A percentile compares a stretch with the other conserved stretches of the same genome.
Evolutionary conservation across 2,113 vertebrate genomes (phyloP).

Genomic region (Tetraodon nigroviridis): DNA sequence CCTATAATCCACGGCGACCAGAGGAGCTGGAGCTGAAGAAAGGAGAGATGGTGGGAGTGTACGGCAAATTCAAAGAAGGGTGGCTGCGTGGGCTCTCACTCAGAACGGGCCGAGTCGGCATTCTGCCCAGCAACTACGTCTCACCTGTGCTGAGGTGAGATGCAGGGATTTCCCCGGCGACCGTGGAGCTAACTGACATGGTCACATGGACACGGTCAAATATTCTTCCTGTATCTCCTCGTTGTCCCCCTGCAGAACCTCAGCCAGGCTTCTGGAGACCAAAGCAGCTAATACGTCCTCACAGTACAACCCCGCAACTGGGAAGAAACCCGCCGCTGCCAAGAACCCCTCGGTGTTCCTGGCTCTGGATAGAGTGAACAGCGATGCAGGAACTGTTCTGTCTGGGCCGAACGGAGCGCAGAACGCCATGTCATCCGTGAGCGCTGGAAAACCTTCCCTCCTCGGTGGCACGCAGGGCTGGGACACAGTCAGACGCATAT

Average conservation of each 20-base stretch:
- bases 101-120: conserved; percentile 85
- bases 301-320: conserved; percentile 41
- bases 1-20: conserved; percentile 75
- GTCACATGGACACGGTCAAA: not conserved
- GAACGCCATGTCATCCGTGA: conserved; percentile 53
- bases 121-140: conserved; percentile 87
- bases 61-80: conserved; percentile 86
- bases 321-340: conserved; percentile 62
- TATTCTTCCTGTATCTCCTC: not conserved
- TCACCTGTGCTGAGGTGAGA: conserved; percentile 87
- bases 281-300: conserved; percentile 51
- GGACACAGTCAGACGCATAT: conserved; percentile 69
- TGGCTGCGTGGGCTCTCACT: conserved; percentile 90
- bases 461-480: conserved; percentile 66
- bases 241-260: conserved; percentile 66
- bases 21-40: conserved; percentile 89
- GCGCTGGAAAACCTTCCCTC: conserved; percentile 44
- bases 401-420: conserved; percentile 60
- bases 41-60: conserved; percentile 89
- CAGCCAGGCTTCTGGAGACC: conserved; percentile 73
- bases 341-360: conserved; percentile 66
- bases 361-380: conserved; percentile 65
- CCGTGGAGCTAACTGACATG: conserved; percentile 24
- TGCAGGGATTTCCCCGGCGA: conserved; percentile 5
- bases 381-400: conserved; percentile 61